A percentile compares a stretch with the other conserved stretches of the same genome.
Conservation (phyloP, 2,888 invertebrate genomes). For the Plusia festucae region DNA sequence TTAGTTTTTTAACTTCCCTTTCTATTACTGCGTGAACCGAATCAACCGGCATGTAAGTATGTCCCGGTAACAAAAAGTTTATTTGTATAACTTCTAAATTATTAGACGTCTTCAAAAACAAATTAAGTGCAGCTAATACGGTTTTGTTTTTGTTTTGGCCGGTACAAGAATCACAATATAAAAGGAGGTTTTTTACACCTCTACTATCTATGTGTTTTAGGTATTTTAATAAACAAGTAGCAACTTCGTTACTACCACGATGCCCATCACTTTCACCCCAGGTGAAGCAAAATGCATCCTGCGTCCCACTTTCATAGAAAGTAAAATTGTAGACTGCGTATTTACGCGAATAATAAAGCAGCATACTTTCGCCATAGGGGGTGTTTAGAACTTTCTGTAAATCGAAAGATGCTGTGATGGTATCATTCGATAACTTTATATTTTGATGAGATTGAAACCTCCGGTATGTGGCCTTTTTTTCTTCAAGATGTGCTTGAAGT, state of each 20-base stretch:
- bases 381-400: conserved; percentile 59
- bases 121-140: background rate
- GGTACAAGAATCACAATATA: conserved; percentile 9
- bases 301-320: conserved; percentile 54
- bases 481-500: conserved; percentile 8
- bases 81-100: conserved; percentile 10
- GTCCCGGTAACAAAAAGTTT: conserved; percentile 3
- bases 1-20: no score
- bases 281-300: conserved; percentile 54
- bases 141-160: conserved; percentile 9
- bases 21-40: no score
- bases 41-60: conserved; percentile 9
- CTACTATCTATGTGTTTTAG: conserved; percentile 8
- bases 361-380: conserved; percentile 53
- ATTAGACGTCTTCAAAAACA: background rate
- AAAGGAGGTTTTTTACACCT: conserved; percentile 2
- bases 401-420: conserved; percentile 35
- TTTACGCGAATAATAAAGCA: conserved; percentile 56
- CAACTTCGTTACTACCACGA: conserved; percentile 9
- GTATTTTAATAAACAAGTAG: background rate
- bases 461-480: conserved; percentile 12
- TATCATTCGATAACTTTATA: conserved; percentile 7
- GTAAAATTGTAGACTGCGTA: conserved; percentile 62
- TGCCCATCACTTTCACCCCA: conserved; percentile 57
- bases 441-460: conserved; percentile 11